A percentile compares a stretch with the other conserved stretches of the same genome.
Evolutionary conservation across 2,113 vertebrate species (phyloP).

Genomic region (Lepus timidus): DNA sequence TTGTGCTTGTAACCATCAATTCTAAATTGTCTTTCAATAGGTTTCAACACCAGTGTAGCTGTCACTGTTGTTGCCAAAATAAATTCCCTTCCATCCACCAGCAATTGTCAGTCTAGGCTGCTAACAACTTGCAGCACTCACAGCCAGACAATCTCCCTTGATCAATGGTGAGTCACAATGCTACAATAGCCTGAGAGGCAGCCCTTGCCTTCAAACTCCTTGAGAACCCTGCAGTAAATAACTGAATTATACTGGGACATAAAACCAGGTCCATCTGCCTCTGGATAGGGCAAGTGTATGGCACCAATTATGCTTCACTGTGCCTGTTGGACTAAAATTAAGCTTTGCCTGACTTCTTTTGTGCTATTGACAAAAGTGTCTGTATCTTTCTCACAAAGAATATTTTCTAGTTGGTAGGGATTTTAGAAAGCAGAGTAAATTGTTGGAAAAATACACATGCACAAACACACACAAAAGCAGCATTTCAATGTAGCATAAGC

Average conservation of each 20-base stretch:
- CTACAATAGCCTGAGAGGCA: not conserved
- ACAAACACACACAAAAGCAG: not conserved
- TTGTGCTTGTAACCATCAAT: not conserved
- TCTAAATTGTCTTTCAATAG: not conserved
- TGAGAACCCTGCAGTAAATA: not conserved
- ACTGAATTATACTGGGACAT: not conserved
- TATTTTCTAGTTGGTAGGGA: not conserved
- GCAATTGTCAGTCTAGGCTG: not conserved
- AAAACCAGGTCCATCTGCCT: not conserved
- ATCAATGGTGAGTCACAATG: not conserved
- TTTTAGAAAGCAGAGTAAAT: not conserved
- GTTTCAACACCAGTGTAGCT: fast-evolving
- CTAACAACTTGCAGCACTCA: not conserved
- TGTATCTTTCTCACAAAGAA: not conserved
- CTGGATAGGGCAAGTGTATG: not conserved
- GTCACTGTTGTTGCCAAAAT: not conserved
- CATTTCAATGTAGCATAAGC: not conserved
- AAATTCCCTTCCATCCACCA: not conserved
- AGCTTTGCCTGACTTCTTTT: not conserved
- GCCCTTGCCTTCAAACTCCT: not conserved
- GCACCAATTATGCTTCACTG: not conserved
- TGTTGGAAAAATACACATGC: not conserved
- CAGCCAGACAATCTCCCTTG: not conserved
- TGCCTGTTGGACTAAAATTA: not conserved
- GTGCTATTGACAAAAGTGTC: not conserved